Percentiles rank a stretch among this genome's conserved stretches.
These are phyloP conservation scores for Rhaphigaster nebulosa DNA, from an alignment of 2,888 invertebrate species.

Conservation along the genomic window DNA sequence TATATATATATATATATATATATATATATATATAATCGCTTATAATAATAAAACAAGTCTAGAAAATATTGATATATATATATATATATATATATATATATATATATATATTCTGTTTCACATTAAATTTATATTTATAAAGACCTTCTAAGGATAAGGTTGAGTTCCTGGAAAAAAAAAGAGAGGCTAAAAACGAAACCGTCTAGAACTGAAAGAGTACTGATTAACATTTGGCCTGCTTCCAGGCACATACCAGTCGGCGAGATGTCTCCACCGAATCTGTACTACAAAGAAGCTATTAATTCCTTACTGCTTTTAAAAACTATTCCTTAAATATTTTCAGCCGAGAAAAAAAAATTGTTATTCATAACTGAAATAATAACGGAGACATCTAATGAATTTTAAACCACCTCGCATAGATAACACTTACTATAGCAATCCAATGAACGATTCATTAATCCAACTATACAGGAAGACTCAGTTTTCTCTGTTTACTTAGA, in stretches of 20 bases:
- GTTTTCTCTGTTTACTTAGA: too few species aligned
- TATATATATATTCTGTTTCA: background rate
- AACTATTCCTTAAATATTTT: background rate
- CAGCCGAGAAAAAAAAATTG: background rate
- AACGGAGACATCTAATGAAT: background rate
- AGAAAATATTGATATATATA: too few species aligned
- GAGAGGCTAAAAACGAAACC: slow-evolving; percentile 20
- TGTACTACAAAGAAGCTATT: background rate
- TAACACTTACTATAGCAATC: background rate
- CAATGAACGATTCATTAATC: too few species aligned
- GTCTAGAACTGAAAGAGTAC: background rate
- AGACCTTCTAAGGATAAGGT: background rate
- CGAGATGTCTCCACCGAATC: slow-evolving; percentile 17
- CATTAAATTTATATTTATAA: background rate
- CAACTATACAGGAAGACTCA: too few species aligned
- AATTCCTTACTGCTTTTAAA: background rate
- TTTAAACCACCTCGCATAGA: background rate
- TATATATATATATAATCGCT: too few species aligned
- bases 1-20: too few species aligned
- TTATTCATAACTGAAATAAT: background rate
- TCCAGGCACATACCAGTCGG: slow-evolving; percentile 30
- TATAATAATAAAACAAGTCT: too few species aligned
- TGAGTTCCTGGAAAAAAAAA: background rate
- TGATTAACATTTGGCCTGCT: slow-evolving; percentile 22
- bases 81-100: too few species aligned